These are phyloP conservation scores for Nannoperca obscura DNA, from an alignment of 2,797 vertebrate genomes.

Conservation along the genomic window DNA sequence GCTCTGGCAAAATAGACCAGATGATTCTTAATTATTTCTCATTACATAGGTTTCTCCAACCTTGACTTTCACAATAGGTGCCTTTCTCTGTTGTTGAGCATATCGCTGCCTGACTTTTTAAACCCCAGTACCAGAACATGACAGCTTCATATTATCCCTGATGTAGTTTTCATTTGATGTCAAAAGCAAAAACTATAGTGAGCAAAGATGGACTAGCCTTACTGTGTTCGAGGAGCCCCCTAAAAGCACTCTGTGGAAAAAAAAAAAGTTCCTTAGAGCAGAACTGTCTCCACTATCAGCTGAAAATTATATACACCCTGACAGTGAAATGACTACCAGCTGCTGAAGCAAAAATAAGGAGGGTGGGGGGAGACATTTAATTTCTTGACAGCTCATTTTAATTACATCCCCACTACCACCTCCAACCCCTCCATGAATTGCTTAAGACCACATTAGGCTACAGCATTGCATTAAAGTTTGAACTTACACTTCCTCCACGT, in stretches of 20 bases:
- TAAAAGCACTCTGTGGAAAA: slow-evolving; percentile 53
- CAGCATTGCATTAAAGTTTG: slow-evolving; percentile 70
- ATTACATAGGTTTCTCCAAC: background rate
- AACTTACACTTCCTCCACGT: slow-evolving; percentile 65
- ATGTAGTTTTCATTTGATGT: slow-evolving; percentile 37
- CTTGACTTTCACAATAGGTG: slow-evolving; percentile 14
- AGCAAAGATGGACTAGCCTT: slow-evolving; percentile 52
- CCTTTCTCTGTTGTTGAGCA: background rate
- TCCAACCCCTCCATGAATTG: slow-evolving; percentile 59
- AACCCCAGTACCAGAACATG: slow-evolving; percentile 14
- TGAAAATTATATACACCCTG: slow-evolving; percentile 75
- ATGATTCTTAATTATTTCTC: background rate
- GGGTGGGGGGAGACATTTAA: slow-evolving; percentile 45
- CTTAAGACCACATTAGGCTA: slow-evolving; percentile 69
- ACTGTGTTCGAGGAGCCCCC: slow-evolving; percentile 29
- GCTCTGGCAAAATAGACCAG: background rate
- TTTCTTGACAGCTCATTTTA: slow-evolving; percentile 80
- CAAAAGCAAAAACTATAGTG: slow-evolving; percentile 37
- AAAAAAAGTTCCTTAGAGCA: slow-evolving; percentile 58
- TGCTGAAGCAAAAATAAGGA: slow-evolving; percentile 51
- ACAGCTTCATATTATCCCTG: slow-evolving; percentile 28
- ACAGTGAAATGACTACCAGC: slow-evolving; percentile 78
- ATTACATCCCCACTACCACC: slow-evolving; percentile 64
- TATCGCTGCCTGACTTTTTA: background rate
- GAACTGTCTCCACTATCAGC: slow-evolving; percentile 70